Evolutionary conservation across 2,888 invertebrate species (phyloP).

Genomic region (Amblyjoppa fuscipennis): DNA sequence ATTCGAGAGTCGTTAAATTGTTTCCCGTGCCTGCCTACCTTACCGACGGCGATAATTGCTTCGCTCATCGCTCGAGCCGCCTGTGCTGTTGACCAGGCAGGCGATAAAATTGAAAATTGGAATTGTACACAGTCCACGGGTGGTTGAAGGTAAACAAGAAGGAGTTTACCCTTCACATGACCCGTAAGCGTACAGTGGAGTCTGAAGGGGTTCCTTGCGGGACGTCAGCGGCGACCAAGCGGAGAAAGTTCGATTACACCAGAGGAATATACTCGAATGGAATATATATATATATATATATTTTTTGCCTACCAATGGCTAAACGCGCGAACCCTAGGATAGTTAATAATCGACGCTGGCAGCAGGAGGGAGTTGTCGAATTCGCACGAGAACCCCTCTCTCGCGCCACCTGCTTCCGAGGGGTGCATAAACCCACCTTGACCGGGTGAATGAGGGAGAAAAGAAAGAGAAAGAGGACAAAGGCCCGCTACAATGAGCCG

Average conservation of each 20-base stretch:
- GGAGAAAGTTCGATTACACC: conserved; percentile 25
- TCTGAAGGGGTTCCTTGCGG: conserved; percentile 21
- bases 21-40: neutral
- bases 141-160: neutral
- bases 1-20: neutral
- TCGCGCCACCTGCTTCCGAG: conserved; percentile 62
- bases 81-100: neutral
- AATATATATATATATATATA: neutral
- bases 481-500: conserved; percentile 39
- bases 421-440: conserved; percentile 58
- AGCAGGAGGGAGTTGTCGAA: conserved; percentile 25
- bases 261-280: neutral
- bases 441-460: conserved; percentile 22
- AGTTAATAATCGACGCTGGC: conserved; percentile 17
- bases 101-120: neutral
- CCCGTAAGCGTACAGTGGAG: neutral
- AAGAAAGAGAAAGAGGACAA: conserved; percentile 47
- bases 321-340: conserved; percentile 34
- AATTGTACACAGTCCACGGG: neutral
- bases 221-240: neutral
- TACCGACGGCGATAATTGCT: neutral
- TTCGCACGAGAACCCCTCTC: conserved; percentile 52
- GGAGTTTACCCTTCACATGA: neutral
- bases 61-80: neutral
- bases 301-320: conserved; percentile 15